Evolutionary conservation across 2,888 invertebrate species (phyloP), one percentile per base, ranked within the genome.

Genomic region (Idaea biselata): DNA sequence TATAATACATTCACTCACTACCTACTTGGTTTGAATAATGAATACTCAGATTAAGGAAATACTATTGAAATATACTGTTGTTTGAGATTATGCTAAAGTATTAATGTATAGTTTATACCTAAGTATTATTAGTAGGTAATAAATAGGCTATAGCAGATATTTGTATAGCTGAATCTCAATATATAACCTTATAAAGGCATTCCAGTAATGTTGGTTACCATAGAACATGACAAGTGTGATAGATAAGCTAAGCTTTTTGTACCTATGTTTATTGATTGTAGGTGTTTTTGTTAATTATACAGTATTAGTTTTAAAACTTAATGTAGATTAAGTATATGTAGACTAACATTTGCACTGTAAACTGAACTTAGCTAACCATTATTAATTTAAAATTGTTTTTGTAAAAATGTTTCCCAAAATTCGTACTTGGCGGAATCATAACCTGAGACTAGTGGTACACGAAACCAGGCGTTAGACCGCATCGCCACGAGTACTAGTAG

Each of bases 101-200:
- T 44, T 11, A 14, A 14, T 44, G 25, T 25, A 5, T 25, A 25
- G 25, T 25, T 25, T 25, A 25, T 25, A 25, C 25, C 25, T 25
- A 25, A 25, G 25, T 25, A 25, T 25, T 25, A 25, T 25, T 25
- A 25, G 25, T 25, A 25, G 25, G 5, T 25, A 25, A 25, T 25
- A 25, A 25, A 25, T 3, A 25, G 25, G 25, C 25, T 25, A n/a
- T n/a, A 25, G 25, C 5, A 25, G 25, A 31, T 25, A 25, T 32
- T 16, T 58, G 14, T 16, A 6, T 7, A 32, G 58, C 32, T 53
- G 53, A 59, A 54, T 53, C 25, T 25, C 25, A 25, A 25, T 25
- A 25, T 25, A 55, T 56, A 55, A 55, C 60, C 60, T 62, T 58
- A 6, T 59, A 44, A 60, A 62, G 60, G 60, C 17, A 58, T 17